These are phyloP conservation scores for Acrocephalus scirpaceus DNA, from an alignment of 2,797 vertebrate genomes.

Conservation along the genomic window DNA sequence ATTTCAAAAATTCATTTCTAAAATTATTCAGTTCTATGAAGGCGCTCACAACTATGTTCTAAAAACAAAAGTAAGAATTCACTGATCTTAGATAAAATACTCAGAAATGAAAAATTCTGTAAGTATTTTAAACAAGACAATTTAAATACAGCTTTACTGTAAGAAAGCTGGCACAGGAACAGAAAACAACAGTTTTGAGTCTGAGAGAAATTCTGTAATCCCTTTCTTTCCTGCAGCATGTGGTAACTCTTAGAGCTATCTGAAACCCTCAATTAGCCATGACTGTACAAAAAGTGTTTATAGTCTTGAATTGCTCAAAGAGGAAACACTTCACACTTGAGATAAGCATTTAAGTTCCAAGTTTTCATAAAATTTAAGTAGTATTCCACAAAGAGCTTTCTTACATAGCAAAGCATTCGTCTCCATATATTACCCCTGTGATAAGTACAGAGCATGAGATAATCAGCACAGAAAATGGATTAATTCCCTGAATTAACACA, in stretches of 20 bases:
- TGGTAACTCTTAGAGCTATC: not conserved
- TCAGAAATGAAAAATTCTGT: not conserved
- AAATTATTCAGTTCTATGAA: not conserved
- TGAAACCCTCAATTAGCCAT: not conserved
- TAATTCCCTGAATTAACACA: not conserved
- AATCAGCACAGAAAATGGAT: not conserved
- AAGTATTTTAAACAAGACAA: not conserved
- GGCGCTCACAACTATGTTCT: not conserved
- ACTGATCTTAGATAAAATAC: not conserved
- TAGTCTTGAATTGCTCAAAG: not conserved
- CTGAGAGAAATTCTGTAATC: not conserved
- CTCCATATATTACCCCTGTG: not conserved
- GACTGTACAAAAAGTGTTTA: not conserved
- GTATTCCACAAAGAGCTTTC: not conserved
- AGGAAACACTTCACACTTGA: conserved; percentile 1
- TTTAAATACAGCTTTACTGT: not conserved
- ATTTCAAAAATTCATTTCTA: not conserved
- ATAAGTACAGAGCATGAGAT: not conserved
- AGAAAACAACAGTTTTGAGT: not conserved
- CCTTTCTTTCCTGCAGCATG: not conserved
- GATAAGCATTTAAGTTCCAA: not conserved
- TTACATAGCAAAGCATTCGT: not conserved
- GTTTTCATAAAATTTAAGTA: not conserved
- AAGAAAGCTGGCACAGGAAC: not conserved
- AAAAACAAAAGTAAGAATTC: not conserved